These are phyloP conservation scores for Microchrysa polita DNA, from an alignment of 2,888 invertebrate genomes.

Conservation along the genomic window DNA sequence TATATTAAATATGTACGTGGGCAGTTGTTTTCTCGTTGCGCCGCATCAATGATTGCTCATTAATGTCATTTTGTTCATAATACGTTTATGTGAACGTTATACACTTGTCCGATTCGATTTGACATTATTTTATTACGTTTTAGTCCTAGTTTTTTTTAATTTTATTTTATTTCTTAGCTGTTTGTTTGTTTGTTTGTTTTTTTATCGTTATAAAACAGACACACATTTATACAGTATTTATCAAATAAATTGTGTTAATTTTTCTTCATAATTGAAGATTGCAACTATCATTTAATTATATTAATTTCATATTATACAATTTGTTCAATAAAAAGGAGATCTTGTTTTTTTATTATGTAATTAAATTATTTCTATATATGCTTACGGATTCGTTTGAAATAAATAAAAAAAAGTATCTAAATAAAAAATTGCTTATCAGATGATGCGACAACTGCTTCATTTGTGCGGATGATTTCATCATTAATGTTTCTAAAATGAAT, in stretches of 20 bases:
- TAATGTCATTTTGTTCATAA: conserved; percentile 31
- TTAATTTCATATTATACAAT: conserved; percentile 29
- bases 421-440: conserved; percentile 38
- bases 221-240: conserved; percentile 39
- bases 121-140: too few species aligned
- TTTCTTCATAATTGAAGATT: conserved; percentile 7
- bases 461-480: conserved; percentile 35
- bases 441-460: conserved; percentile 28
- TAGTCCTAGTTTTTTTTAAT: neutral
- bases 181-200: neutral
- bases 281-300: neutral
- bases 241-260: conserved; percentile 31
- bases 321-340: conserved; percentile 24
- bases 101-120: too few species aligned
- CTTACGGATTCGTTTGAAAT: conserved; percentile 6
- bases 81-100: conserved; percentile 1
- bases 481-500: conserved; percentile 8
- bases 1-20: neutral
- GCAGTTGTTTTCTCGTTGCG: neutral
- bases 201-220: conserved; percentile 31
- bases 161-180: conserved; percentile 8
- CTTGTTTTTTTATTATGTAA: conserved; percentile 13
- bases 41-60: conserved; percentile 39
- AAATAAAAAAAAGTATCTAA: conserved; percentile 13
- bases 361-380: conserved; percentile 13